Conservation (phyloP, 2,888 invertebrate species). For the Trissoscelio sp. region DNA sequence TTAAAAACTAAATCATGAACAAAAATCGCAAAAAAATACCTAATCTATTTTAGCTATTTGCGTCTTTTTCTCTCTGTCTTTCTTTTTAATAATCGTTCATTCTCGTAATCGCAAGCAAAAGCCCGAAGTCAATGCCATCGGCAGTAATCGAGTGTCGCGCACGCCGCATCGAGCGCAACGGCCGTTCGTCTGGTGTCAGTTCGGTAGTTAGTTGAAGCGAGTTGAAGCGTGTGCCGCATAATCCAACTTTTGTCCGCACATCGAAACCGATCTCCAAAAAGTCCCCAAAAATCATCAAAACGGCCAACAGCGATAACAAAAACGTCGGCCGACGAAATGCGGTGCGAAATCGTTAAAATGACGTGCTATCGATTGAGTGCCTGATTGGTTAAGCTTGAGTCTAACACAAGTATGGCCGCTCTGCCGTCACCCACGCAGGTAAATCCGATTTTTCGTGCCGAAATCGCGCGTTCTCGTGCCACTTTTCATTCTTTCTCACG, state of each 20-base stretch:
- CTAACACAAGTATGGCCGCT: conserved; percentile 90
- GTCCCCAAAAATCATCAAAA: no score
- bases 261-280: no score
- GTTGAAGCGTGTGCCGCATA: no score
- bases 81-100: no score
- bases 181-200: conserved; percentile 7
- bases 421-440: conserved; percentile 94
- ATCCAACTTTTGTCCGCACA: no score
- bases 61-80: no score
- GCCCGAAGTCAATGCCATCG: no score
- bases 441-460: conserved; percentile 80
- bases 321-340: conserved; percentile 51
- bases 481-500: conserved; percentile 65
- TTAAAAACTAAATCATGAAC: no score
- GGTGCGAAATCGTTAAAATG: conserved; percentile 70
- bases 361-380: conserved; percentile 80
- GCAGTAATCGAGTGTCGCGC: conserved; percentile 12
- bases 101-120: no score
- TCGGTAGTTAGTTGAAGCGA: background rate
- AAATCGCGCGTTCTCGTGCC: background rate
- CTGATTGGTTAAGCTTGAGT: conserved; percentile 81
- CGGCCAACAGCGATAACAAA: background rate
- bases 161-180: conserved; percentile 40
- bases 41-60: no score
- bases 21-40: no score